Conservation (phyloP, 1,140 invertebrate genomes). For the Macrocentrus cingulum region DNA sequence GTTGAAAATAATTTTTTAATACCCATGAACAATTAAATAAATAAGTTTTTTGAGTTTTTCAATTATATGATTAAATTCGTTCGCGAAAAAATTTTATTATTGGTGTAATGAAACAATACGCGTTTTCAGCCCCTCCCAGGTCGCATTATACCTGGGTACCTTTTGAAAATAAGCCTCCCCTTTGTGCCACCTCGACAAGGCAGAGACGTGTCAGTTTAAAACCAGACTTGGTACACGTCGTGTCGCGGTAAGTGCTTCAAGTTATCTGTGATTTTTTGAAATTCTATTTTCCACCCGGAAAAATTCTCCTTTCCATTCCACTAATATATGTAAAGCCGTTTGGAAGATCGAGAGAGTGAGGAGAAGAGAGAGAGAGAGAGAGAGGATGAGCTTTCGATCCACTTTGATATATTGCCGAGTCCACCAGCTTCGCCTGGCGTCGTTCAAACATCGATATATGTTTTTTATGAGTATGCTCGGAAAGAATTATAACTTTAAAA, state of each 20-base stretch:
- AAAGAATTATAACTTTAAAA: constrained; percentile 16
- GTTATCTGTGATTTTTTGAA: too few species aligned
- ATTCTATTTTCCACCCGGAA: not conserved
- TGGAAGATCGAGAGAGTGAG: too few species aligned
- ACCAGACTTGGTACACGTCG: constrained; percentile 50
- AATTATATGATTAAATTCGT: too few species aligned
- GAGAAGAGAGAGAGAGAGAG: too few species aligned
- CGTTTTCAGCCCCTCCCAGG: too few species aligned
- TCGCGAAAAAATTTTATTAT: too few species aligned
- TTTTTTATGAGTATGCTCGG: constrained; percentile 55
- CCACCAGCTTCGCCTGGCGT: constrained; percentile 52
- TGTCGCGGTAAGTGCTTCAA: constrained; percentile 36
- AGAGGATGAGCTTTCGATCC: constrained; percentile 55
- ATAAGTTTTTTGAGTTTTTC: too few species aligned
- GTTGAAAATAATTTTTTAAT: too few species aligned
- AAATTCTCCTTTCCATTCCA: not conserved
- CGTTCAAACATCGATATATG: constrained; percentile 51
- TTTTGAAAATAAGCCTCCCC: constrained; percentile 42
- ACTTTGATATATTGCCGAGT: constrained; percentile 57
- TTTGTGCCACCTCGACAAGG: constrained; percentile 32
- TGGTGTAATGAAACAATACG: too few species aligned
- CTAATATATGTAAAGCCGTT: too few species aligned
- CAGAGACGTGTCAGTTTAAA: constrained; percentile 48
- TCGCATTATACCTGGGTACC: constrained; percentile 15
- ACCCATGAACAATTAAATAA: too few species aligned